Percentiles rank a stretch among this genome's conserved stretches.
These are phyloP conservation scores for Geopemphigus sp. DNA, from an alignment of 1,140 invertebrate species.

Conservation along the genomic window DNA sequence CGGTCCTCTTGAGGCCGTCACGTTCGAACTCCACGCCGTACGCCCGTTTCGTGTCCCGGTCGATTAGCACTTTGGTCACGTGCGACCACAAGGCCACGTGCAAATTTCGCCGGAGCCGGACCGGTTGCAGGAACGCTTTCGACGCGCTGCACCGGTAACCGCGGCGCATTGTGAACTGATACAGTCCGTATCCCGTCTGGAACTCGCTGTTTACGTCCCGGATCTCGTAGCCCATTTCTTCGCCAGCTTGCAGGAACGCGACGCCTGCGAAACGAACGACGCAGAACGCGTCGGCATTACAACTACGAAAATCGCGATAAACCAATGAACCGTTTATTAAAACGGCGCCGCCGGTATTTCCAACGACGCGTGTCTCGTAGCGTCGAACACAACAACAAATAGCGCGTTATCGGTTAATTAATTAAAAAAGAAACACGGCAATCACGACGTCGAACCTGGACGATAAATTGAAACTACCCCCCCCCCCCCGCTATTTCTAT, in stretches of 20 bases:
- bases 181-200: conserved; percentile 78
- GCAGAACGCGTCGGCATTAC: no score
- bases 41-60: conserved; percentile 67
- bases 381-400: no score
- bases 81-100: conserved; percentile 73
- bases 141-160: conserved; percentile 74
- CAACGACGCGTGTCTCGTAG: no score
- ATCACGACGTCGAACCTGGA: no score
- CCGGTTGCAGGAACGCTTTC: conserved; percentile 77
- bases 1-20: conserved; percentile 64
- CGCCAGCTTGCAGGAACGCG: conserved; percentile 82
- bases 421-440: no score
- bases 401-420: no score
- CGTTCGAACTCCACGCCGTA: conserved; percentile 76
- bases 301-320: no score
- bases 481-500: no score
- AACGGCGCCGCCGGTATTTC: no score
- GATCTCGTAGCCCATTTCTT: conserved; percentile 86
- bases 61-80: conserved; percentile 73
- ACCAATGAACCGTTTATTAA: no score
- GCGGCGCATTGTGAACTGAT: conserved; percentile 77
- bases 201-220: conserved; percentile 73
- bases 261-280: conserved; percentile 55
- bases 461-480: no score
- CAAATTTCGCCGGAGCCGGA: conserved; percentile 69